Evolutionary conservation across 1,140 invertebrate genomes (phyloP).

Genomic region (Bicyclus anynana): DNA sequence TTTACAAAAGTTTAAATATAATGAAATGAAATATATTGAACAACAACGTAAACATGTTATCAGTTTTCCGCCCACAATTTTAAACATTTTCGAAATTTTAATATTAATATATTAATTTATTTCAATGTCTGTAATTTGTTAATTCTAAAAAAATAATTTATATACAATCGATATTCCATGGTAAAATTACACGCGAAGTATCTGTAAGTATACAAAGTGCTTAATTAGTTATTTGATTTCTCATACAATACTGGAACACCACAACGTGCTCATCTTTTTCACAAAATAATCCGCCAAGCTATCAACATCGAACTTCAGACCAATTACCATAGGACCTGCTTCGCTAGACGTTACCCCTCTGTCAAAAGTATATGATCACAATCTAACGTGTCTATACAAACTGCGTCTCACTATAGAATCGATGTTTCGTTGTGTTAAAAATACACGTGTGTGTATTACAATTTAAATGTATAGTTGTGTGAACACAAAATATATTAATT

Average conservation of each 20-base stretch:
- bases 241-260: constrained; percentile 2
- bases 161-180: constrained; percentile 34
- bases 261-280: background rate
- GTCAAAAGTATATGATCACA: too few relatives aligned
- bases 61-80: constrained; percentile 2
- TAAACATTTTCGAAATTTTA: constrained; percentile 5
- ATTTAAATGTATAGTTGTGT: too few relatives aligned
- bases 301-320: too few relatives aligned
- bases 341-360: too few relatives aligned
- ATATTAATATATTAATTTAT: constrained; percentile 5
- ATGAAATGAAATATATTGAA: too few relatives aligned
- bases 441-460: too few relatives aligned
- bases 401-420: too few relatives aligned
- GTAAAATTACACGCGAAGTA: constrained; percentile 28
- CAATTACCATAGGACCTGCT: too few relatives aligned
- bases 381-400: too few relatives aligned
- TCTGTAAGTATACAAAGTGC: constrained; percentile 35
- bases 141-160: constrained; percentile 35
- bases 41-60: background rate
- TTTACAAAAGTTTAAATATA: too few relatives aligned
- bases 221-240: constrained; percentile 19
- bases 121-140: constrained; percentile 13
- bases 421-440: too few relatives aligned
- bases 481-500: too few relatives aligned
- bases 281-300: background rate